Percentiles rank a stretch among this genome's conserved stretches.
These are phyloP conservation scores for Pammene fasciana DNA, from an alignment of 2,888 invertebrate species.

Conservation along the genomic window DNA sequence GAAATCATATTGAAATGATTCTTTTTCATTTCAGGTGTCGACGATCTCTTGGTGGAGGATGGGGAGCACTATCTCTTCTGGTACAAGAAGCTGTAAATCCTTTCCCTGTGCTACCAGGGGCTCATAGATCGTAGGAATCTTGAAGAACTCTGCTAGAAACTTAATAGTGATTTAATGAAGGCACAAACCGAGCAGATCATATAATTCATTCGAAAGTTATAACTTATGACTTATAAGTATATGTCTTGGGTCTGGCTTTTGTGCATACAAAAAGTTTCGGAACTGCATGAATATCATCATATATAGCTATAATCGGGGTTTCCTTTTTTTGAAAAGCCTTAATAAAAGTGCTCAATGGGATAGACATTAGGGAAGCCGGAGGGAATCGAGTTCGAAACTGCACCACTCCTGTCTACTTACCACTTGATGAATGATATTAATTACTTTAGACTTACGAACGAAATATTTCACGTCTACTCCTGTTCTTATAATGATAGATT, in stretches of 20 bases:
- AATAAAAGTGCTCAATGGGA: too few relatives aligned
- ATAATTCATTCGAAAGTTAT: slow-evolving; percentile 24
- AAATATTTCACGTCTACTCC: slow-evolving; percentile 4
- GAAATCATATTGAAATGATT: neutral
- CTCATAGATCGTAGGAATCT: slow-evolving; percentile 29
- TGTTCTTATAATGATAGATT: slow-evolving; percentile 23
- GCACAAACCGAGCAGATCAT: slow-evolving; percentile 13
- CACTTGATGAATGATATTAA: too few relatives aligned
- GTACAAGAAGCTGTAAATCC: slow-evolving; percentile 93
- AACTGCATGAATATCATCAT: too few relatives aligned
- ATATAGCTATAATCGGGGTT: too few relatives aligned
- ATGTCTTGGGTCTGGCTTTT: too few relatives aligned
- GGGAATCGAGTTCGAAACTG: too few relatives aligned
- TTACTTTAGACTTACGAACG: slow-evolving; percentile 15
- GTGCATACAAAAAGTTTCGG: too few relatives aligned
- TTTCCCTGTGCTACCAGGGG: slow-evolving; percentile 33
- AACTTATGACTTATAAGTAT: neutral
- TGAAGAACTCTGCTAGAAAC: slow-evolving; percentile 36
- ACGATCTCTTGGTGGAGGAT: slow-evolving; percentile 93
- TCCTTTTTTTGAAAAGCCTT: too few relatives aligned
- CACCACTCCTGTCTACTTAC: too few relatives aligned
- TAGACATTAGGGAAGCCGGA: too few relatives aligned
- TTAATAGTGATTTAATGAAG: slow-evolving; percentile 32
- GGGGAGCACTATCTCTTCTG: slow-evolving; percentile 95
- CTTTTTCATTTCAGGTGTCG: slow-evolving; percentile 87